Percentiles rank a stretch among this genome's conserved stretches.
Evolutionary conservation across 2,113 vertebrate species (phyloP).

Genomic region (Coreoperca whiteheadi): DNA sequence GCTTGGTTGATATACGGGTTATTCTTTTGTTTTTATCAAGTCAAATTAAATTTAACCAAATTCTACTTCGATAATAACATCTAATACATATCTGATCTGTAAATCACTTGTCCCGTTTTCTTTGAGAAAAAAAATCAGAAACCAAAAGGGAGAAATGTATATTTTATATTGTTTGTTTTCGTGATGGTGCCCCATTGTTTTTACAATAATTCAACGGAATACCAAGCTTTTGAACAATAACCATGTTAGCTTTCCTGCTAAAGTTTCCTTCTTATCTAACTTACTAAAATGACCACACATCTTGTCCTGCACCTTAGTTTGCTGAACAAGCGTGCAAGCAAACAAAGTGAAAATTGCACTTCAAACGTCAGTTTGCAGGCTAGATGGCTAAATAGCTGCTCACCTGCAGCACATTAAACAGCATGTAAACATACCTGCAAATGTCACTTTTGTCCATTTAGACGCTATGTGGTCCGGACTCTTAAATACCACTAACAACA

Average conservation of each 20-base stretch:
- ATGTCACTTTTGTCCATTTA: neutral
- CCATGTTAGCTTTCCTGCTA: neutral
- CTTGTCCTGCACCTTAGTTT: neutral
- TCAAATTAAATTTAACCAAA: conserved; percentile 10
- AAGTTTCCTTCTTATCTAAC: neutral
- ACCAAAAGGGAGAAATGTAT: neutral
- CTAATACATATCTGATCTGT: too few relatives aligned
- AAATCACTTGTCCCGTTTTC: too few relatives aligned
- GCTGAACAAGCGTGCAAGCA: too few relatives aligned
- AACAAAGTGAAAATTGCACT: too few relatives aligned
- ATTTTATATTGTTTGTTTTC: neutral
- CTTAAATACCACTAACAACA: neutral
- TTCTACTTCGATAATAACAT: neutral
- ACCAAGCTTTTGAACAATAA: neutral
- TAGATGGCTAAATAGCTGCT: neutral
- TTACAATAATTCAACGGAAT: neutral
- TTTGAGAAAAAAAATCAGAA: too few relatives aligned
- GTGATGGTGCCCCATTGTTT: neutral
- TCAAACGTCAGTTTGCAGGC: neutral
- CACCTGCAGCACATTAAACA: neutral
- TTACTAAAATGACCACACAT: neutral
- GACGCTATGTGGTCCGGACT: neutral
- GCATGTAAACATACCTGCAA: neutral
- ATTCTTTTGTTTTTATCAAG: conserved; percentile 23
- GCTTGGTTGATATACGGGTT: conserved; percentile 9